Base-by-base conservation (phyloP, 1,140 invertebrate species). In the Drosophila sproati region DNA sequence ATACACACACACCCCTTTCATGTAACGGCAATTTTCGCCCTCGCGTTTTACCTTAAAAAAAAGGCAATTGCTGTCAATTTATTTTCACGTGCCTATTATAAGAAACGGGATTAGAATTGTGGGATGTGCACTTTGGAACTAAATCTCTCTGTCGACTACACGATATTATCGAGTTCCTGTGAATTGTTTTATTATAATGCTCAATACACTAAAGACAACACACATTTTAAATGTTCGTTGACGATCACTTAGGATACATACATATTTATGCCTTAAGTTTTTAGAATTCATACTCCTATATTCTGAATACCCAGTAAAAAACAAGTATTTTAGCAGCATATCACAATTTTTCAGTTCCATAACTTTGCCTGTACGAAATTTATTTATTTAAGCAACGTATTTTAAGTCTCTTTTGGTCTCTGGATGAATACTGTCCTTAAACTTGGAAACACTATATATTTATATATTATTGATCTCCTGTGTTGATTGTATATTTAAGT, bases 1-100 rank as follows among this genome's bases (percentile, higher is more conserved):
- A 64, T 57, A 54, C 48, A 48, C 10, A 48, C 43, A 82, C 79
- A 88, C 82, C 82, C 82, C 83, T 88, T 86, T 86, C 57, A 37
- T 88, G 79, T 82, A 51, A 47, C 32, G 37, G 35, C 45, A 68
- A 39, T 73, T 81, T 57, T 56, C 59, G 63, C 69, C 68, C 62
- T 73, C 68, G 37, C 61, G 69, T 35, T 39, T 50, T 28, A 43
- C 64, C 56, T 50, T 73, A 67, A 73, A 88, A 77, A 52, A 67
- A 72, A 60, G 60, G 61, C 60, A 73, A 86, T 76, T 73, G 39
- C 64, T 50, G 45, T 66, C 50, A 72, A 76, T 67, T 72, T 78
- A 78, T 77, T 50, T 71, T 50, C 80, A 66, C 73, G 55, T 64
- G 57, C 63, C 73, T 69, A 70, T 74, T 70, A 61, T 62, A 55